phyloP scores from a whole-genome alignment of 1,140 invertebrate species.

The Chymomyza costata region DNA sequence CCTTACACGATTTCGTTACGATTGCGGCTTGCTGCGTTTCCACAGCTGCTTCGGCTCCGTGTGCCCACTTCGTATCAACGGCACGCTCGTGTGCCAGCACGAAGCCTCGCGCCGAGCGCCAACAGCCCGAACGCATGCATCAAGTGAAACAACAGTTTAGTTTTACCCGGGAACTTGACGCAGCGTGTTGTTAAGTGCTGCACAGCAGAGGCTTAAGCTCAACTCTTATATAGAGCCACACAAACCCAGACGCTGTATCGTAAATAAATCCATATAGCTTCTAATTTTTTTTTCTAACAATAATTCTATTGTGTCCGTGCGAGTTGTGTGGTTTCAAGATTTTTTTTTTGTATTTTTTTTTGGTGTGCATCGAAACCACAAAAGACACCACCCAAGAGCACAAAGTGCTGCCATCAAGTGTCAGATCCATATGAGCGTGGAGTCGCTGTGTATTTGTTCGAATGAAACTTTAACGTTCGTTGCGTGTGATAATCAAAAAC shows the following conservation, averaged over 20 bases:
- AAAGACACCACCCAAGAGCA: too few species aligned
- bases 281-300: too few species aligned
- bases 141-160: constrained; percentile 68
- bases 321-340: constrained; percentile 15
- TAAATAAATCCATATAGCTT: neutral
- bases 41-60: constrained; percentile 7
- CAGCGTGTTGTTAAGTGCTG: constrained; percentile 45
- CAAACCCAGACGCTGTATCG: constrained; percentile 15
- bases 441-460: too few species aligned
- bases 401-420: too few species aligned
- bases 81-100: neutral
- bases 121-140: constrained; percentile 58
- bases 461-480: too few species aligned
- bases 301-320: constrained; percentile 3
- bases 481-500: too few species aligned
- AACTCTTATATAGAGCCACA: neutral
- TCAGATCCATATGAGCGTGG: too few species aligned
- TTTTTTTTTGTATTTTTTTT: neutral
- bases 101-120: neutral
- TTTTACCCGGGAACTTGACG: constrained; percentile 73
- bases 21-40: constrained; percentile 16
- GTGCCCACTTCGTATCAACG: too few species aligned
- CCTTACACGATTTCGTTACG: constrained; percentile 19
- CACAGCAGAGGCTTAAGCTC: neutral
- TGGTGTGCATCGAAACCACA: too few species aligned